Evolutionary conservation across 2,888 invertebrate species (phyloP), one percentile per base, ranked within the genome.

Genomic region (Drosophila testacea): DNA sequence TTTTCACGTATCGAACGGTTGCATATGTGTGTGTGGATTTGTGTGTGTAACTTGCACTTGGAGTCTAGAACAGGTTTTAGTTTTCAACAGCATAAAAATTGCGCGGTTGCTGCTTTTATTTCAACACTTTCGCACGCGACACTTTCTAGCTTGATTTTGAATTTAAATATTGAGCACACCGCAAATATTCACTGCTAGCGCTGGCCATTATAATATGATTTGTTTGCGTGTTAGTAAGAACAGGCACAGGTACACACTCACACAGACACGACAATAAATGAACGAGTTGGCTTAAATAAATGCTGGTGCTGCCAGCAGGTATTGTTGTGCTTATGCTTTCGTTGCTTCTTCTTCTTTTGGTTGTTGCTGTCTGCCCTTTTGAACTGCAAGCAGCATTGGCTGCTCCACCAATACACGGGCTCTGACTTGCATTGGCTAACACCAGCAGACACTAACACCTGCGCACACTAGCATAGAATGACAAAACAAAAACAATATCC

Each of bases 91-190:
- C 65, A 74, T 60, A 51, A 59, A 65, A 77, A 60, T 65, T 69
- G 69, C 62, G 70, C 69, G 59, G 48, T 55, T 68, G 62, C 60
- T 52, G 65, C 54, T 69, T 57, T 64, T 71, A 47, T 42, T 68
- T 65, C 68, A 71, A 81, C 79, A 81, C 89, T 88, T 88, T 88
- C 83, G 83, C 88, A 88, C 77, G 84, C 84, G 84, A 88, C 89
- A 86, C 84, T 88, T 88, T 83, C 82, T 85, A 88, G 80, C 68
- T 66, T 73, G 41, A 76, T 71, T 74, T 74, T 47, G 57, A 79
- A 79, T 81, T 74, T 69, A 65, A 79, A 73, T 73, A 81, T 86
- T 86, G 77, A 77, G 86, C 86, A 83, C 78, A 81, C 63, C 32
- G 56, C 62, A 70, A 63, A 66, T 54, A 54, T 59, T 51, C 16